Conservation (phyloP, 1,140 invertebrate species). For the Chionoecetes opilio region DNA sequence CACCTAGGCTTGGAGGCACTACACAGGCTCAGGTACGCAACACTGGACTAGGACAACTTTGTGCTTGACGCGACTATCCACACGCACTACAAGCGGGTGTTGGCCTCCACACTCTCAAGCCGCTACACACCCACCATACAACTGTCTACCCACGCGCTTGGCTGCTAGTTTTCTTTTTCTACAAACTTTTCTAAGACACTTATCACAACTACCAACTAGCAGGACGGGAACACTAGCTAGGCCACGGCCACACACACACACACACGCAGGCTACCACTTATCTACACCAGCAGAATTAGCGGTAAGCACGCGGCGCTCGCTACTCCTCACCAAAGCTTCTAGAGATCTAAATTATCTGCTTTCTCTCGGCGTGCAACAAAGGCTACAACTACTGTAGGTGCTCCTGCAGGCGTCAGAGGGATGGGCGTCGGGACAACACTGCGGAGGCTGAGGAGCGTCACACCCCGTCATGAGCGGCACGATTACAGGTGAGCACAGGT, state of each 20-base stretch:
- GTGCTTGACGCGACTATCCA: not conserved
- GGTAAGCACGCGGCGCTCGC: not conserved
- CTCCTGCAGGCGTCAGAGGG: not conserved
- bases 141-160: not conserved
- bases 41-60: not conserved
- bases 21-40: not conserved
- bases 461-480: not conserved
- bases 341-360: not conserved
- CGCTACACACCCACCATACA: not conserved
- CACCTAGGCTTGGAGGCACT: not conserved
- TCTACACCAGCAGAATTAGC: not conserved
- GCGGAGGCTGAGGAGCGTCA: not conserved
- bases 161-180: conserved; percentile 21
- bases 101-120: not conserved
- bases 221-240: not conserved
- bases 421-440: not conserved
- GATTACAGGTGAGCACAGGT: not conserved
- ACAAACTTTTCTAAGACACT: not conserved
- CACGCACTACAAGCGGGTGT: not conserved
- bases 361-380: not conserved
- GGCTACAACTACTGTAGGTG: not conserved
- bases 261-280: not conserved
- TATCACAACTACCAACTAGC: not conserved
- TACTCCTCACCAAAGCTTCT: not conserved
- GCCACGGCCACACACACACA: not conserved